phyloP scores from a whole-genome alignment of 2,797 vertebrate genomes.

The Pangasius larnaudii region DNA sequence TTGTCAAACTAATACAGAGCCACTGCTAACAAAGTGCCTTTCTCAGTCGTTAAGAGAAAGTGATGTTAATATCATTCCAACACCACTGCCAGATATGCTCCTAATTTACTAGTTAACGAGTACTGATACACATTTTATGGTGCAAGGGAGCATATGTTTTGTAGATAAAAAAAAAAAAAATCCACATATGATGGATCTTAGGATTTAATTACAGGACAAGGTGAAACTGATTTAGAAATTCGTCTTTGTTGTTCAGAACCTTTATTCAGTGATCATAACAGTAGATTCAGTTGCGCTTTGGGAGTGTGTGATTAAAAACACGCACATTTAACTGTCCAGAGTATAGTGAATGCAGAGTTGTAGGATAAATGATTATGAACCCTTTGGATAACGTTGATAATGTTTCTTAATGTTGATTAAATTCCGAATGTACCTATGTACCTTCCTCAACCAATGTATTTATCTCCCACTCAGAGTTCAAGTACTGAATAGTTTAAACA shows the following conservation, averaged over 20 bases:
- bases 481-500: not conserved
- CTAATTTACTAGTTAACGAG: conserved; percentile 19
- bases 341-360: not conserved
- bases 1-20: conserved; percentile 47
- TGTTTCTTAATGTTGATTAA: not conserved
- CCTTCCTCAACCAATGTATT: not conserved
- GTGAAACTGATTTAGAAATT: not conserved
- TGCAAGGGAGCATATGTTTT: not conserved
- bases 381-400: not conserved
- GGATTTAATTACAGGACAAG: not conserved
- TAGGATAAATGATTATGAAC: not conserved
- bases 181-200: not conserved
- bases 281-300: not conserved
- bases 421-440: not conserved
- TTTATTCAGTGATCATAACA: not conserved
- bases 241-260: not conserved
- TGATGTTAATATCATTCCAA: conserved; percentile 30
- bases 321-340: not conserved
- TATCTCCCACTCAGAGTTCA: not conserved
- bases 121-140: not conserved
- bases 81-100: conserved; percentile 1
- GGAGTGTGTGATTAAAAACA: not conserved
- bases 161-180: not conserved
- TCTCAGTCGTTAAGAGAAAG: conserved; percentile 38
- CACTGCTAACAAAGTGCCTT: conserved; percentile 44